Conservation (phyloP, 92 coral and sea anemone genomes). For the Porites cylindrica region DNA sequence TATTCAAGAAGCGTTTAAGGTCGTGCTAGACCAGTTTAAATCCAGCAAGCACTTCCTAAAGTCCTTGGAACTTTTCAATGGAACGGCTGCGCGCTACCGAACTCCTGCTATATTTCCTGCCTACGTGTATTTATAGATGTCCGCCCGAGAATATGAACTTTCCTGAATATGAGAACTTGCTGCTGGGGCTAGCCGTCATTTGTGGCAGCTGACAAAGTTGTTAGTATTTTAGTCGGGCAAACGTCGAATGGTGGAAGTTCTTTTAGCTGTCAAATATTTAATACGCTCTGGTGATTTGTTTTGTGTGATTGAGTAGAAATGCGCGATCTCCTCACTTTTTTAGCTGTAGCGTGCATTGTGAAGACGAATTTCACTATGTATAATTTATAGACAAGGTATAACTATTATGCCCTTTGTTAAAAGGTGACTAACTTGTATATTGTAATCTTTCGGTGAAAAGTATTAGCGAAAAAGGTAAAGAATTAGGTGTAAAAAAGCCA, state of each 20-base stretch:
- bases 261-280: conserved; percentile 36
- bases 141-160: conserved; percentile 5
- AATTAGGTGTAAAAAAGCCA: neutral
- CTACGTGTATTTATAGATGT: neutral
- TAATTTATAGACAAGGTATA: conserved; percentile 14
- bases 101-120: neutral
- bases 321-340: conserved; percentile 30
- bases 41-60: neutral
- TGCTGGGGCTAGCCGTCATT: conserved; percentile 29
- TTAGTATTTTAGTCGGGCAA: neutral
- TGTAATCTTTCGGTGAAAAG: neutral
- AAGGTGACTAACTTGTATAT: neutral
- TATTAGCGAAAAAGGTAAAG: neutral
- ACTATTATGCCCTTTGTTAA: conserved; percentile 1
- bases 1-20: conserved; percentile 21
- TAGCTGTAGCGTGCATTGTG: conserved; percentile 27
- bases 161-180: neutral
- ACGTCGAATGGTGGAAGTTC: conserved; percentile 3
- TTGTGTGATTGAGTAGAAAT: conserved; percentile 28
- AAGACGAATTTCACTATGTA: conserved; percentile 19
- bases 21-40: conserved; percentile 6
- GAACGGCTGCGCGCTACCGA: neutral
- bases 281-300: conserved; percentile 45
- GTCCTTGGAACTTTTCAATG: neutral
- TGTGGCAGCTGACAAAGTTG: neutral